Conservation (phyloP, 2,797 vertebrate genomes). For the Mionectes olivaceus region DNA sequence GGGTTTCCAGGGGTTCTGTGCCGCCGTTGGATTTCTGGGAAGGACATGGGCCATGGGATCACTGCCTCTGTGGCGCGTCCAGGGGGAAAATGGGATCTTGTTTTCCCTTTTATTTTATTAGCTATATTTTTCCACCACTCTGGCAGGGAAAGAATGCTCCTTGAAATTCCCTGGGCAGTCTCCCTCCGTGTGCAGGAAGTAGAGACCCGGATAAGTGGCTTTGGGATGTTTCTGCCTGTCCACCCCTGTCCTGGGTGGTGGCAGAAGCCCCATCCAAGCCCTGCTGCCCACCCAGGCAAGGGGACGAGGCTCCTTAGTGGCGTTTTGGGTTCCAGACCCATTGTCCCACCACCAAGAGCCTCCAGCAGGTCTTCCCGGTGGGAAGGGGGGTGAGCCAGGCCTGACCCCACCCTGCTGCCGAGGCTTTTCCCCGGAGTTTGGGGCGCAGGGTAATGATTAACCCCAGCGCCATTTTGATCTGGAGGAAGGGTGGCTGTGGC, state of each 20-base stretch:
- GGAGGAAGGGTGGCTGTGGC: neutral
- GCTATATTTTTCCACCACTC: rapidly evolving
- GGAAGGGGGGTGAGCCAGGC: neutral
- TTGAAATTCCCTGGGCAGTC: neutral
- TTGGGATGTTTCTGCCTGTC: neutral
- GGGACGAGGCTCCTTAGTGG: rapidly evolving
- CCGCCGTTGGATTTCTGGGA: rapidly evolving
- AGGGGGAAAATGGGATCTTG: rapidly evolving
- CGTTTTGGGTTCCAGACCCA: neutral
- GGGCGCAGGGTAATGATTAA: slow-evolving; percentile 55
- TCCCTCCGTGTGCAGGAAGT: rapidly evolving
- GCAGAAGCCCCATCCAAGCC: neutral
- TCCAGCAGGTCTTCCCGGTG: rapidly evolving
- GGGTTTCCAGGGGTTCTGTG: neutral
- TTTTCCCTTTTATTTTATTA: neutral
- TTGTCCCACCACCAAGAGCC: rapidly evolving
- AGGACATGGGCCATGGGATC: rapidly evolving
- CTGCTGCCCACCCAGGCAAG: neutral
- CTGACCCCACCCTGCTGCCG: rapidly evolving
- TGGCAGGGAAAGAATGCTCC: neutral
- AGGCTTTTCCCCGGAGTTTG: rapidly evolving
- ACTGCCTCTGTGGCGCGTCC: rapidly evolving
- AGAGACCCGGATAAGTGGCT: neutral
- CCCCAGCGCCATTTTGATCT: slow-evolving; percentile 52
- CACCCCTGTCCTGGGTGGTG: neutral